These are phyloP conservation scores for Phalacrocorax carbo DNA, from an alignment of 2,113 vertebrate genomes.

Conservation along the genomic window DNA sequence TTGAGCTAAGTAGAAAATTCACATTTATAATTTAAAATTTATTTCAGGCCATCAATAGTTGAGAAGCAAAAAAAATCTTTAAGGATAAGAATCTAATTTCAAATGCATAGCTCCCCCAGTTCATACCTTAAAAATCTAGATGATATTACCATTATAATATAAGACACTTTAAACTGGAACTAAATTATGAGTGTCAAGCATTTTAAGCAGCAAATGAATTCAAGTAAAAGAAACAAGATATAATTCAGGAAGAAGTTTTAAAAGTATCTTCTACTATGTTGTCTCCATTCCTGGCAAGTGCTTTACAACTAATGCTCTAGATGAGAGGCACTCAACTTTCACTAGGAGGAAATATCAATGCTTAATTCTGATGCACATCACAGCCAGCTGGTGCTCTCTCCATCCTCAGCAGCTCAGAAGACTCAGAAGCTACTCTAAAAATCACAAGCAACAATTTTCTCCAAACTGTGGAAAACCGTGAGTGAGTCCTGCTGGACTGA, in stretches of 20 bases:
- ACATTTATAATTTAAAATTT: not conserved
- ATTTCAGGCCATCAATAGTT: not conserved
- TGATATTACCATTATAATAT: not conserved
- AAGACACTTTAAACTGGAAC: not conserved
- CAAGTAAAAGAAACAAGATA: not conserved
- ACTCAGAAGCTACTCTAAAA: not conserved
- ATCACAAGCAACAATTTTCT: not conserved
- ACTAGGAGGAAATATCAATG: not conserved
- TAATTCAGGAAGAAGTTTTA: not conserved
- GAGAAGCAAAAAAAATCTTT: not conserved
- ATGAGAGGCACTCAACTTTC: not conserved
- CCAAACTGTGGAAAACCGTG: not conserved
- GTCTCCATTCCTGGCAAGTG: not conserved
- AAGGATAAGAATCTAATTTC: constrained; percentile 2
- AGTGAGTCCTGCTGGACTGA: not conserved
- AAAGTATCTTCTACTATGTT: not conserved
- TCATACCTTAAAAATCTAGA: not conserved
- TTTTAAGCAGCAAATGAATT: not conserved
- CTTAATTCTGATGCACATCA: not conserved
- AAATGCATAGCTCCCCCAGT: not conserved
- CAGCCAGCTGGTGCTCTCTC: not conserved
- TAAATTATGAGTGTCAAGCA: not conserved
- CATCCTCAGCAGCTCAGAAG: not conserved
- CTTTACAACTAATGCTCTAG: not conserved
- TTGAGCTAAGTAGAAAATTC: not conserved